Evolutionary conservation across 2,797 vertebrate genomes (phyloP).

Genomic region (Muraenolepis orangiensis): DNA sequence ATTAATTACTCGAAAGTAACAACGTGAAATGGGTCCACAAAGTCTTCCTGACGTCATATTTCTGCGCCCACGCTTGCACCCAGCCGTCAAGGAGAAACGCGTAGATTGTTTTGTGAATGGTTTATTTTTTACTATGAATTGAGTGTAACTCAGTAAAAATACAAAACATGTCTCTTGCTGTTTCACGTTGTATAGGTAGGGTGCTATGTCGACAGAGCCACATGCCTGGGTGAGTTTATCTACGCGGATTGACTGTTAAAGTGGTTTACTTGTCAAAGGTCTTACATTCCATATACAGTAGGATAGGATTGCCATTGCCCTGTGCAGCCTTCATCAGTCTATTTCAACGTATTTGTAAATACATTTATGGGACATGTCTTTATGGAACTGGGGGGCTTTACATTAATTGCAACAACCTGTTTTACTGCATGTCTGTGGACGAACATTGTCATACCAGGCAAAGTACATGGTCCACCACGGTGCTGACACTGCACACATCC

Average conservation of each 20-base stretch:
- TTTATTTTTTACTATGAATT: background rate
- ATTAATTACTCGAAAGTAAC: slow-evolving; percentile 49
- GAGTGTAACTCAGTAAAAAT: background rate
- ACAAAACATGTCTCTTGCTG: slow-evolving; percentile 41
- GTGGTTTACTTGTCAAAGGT: background rate
- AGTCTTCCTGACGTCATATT: slow-evolving; percentile 41
- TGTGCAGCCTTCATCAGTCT: background rate
- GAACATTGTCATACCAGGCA: slow-evolving; percentile 48
- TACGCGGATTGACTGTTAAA: background rate
- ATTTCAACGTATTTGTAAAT: background rate
- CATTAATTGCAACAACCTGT: background rate
- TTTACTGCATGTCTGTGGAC: slow-evolving; percentile 63
- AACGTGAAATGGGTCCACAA: background rate
- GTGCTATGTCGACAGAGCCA: slow-evolving; percentile 34
- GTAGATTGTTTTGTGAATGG: slow-evolving; percentile 1
- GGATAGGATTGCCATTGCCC: background rate
- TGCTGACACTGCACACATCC: slow-evolving; percentile 76
- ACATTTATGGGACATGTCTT: background rate
- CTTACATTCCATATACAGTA: background rate
- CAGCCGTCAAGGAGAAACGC: slow-evolving; percentile 13
- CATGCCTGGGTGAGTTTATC: slow-evolving; percentile 44
- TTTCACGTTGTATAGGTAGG: slow-evolving; percentile 45
- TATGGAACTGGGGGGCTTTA: background rate
- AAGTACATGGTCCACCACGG: slow-evolving; percentile 76
- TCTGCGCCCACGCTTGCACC: slow-evolving; percentile 21